Conservation (phyloP, 2,113 vertebrate genomes). For the Hystrix cristata region DNA sequence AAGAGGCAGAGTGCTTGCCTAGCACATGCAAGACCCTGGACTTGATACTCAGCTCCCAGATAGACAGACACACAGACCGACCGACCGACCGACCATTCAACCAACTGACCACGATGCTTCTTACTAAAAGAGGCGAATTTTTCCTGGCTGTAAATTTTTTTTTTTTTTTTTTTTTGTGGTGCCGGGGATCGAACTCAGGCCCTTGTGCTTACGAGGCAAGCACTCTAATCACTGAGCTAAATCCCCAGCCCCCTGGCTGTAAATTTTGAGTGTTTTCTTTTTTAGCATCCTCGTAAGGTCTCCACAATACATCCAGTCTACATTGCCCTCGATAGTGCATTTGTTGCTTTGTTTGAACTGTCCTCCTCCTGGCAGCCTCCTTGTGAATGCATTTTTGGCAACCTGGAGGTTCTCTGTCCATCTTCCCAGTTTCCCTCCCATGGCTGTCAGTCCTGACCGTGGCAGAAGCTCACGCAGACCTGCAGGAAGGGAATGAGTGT, state of each 20-base stretch:
- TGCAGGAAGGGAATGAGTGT: accelerated
- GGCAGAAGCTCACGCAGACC: not conserved
- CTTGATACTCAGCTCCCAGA: not conserved
- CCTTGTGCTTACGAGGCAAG: no score
- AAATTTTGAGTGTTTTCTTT: not conserved
- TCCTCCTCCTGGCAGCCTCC: not conserved
- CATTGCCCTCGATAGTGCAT: not conserved
- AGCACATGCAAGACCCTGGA: not conserved
- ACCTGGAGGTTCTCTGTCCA: not conserved
- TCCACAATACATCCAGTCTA: not conserved
- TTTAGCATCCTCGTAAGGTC: not conserved
- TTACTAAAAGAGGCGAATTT: not conserved
- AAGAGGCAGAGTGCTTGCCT: not conserved
- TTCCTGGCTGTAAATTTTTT: not conserved
- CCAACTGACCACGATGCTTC: no score
- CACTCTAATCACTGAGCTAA: no score
- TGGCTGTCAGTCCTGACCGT: no score
- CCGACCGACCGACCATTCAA: not conserved
- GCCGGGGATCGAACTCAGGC: no score
- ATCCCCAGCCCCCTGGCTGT: no score
- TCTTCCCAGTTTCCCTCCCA: not conserved
- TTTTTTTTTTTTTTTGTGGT: no score
- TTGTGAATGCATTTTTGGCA: conserved; percentile 9
- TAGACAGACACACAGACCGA: not conserved
- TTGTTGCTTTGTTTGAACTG: not conserved